A percentile compares a stretch with the other conserved stretches of the same genome.
Conservation (phyloP, 2,113 vertebrate genomes). For the Phylloscopus whistleri region DNA sequence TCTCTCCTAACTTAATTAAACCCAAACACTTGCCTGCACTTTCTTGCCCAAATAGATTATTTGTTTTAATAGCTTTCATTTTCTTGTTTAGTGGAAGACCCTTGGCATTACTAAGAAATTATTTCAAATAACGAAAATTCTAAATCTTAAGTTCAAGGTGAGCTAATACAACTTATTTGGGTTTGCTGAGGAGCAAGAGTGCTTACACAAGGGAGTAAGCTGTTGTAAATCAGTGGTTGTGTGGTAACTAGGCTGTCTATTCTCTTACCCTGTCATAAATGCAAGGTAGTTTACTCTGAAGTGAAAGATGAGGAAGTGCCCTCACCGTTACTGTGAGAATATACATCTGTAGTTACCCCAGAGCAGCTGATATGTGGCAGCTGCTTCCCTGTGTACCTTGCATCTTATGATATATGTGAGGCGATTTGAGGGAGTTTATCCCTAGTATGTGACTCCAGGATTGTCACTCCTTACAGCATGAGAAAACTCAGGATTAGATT, state of each 20-base stretch:
- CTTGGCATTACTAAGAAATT: not conserved
- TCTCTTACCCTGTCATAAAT: slow-evolving; percentile 8
- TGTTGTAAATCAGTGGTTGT: slow-evolving; percentile 3
- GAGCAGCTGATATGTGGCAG: slow-evolving; percentile 32
- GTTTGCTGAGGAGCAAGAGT: not conserved
- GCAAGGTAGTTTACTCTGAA: slow-evolving; percentile 4
- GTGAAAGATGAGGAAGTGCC: slow-evolving; percentile 33
- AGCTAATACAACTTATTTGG: not conserved
- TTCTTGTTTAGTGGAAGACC: not conserved
- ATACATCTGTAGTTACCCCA: not conserved
- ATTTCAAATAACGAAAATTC: not conserved
- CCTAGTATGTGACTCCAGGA: not conserved
- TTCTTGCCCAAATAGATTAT: not conserved
- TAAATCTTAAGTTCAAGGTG: not conserved
- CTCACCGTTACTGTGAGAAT: not conserved
- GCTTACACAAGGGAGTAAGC: not conserved
- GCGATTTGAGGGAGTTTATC: slow-evolving; percentile 27
- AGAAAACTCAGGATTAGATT: slow-evolving; percentile 1
- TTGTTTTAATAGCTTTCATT: slow-evolving; percentile 1
- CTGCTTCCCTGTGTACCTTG: slow-evolving; percentile 37
- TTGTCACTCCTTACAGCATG: not conserved
- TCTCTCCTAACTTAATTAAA: not conserved
- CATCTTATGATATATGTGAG: not conserved
- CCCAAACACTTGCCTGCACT: not conserved
- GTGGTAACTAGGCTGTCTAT: not conserved